These are phyloP conservation scores for Gadus chalcogrammus DNA, from an alignment of 2,113 vertebrate species.

Conservation along the genomic window DNA sequence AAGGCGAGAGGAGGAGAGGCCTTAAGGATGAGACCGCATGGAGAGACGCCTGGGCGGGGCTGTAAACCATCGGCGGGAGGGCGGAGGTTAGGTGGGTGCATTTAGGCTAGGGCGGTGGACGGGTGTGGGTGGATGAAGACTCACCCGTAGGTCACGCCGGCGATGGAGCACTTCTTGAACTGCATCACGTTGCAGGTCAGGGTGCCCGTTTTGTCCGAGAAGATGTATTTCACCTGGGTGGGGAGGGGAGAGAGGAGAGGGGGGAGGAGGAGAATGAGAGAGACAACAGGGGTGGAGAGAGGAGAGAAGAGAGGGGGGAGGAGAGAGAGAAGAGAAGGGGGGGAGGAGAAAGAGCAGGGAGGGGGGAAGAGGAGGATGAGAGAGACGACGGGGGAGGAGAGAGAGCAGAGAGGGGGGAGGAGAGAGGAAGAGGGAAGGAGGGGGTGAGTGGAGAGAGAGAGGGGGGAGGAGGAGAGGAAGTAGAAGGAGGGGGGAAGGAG, in stretches of 20 bases:
- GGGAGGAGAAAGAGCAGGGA: not conserved
- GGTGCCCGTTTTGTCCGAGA: conserved; percentile 99
- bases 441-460: too few relatives aligned
- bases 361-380: not conserved
- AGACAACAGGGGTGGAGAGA: too few relatives aligned
- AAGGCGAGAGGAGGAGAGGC: conserved; percentile 30
- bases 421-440: too few relatives aligned
- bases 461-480: too few relatives aligned
- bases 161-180: conserved; percentile 97
- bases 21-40: not conserved
- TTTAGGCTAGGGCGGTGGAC: not conserved
- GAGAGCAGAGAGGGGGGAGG: too few relatives aligned
- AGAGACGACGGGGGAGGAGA: too few relatives aligned
- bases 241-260: conserved; percentile 15
- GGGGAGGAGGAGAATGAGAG: too few relatives aligned
- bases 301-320: too few relatives aligned
- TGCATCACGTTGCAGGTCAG: conserved; percentile 98
- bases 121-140: conserved; percentile 36
- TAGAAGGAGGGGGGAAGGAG: not conserved
- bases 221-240: conserved; percentile 96
- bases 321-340: too few relatives aligned
- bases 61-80: too few relatives aligned
- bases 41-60: not conserved
- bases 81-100: not conserved
- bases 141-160: conserved; percentile 94